Evolutionary conservation across 2,888 invertebrate genomes (phyloP).

Genomic region (Strigamia crassipes): DNA sequence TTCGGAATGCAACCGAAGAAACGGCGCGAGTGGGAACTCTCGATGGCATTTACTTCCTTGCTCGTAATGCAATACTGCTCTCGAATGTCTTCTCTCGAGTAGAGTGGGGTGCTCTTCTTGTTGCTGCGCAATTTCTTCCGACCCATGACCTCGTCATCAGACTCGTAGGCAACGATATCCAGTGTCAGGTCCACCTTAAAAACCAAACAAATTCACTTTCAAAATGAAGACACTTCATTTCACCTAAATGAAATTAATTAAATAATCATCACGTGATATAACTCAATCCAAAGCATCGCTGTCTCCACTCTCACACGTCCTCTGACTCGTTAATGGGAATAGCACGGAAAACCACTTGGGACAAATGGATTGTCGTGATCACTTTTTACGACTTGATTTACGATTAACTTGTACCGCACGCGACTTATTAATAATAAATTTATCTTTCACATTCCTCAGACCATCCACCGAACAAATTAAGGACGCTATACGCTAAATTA

Average conservation of each 20-base stretch:
- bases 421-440: constrained; percentile 19
- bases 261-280: background rate
- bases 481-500: background rate
- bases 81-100: constrained; percentile 86
- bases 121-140: constrained; percentile 60
- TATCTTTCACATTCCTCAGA: background rate
- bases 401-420: constrained; percentile 27
- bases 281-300: background rate
- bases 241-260: background rate
- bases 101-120: constrained; percentile 63
- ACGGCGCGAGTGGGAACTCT: constrained; percentile 64
- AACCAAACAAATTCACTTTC: background rate
- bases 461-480: background rate
- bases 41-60: constrained; percentile 79
- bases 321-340: background rate
- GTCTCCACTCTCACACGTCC: background rate
- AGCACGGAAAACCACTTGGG: constrained; percentile 25
- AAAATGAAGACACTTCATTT: background rate
- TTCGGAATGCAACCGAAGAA: constrained; percentile 76
- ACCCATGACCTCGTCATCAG: constrained; percentile 76
- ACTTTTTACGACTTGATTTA: constrained; percentile 37
- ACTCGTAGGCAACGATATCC: constrained; percentile 73
- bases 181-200: constrained; percentile 72
- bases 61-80: constrained; percentile 94
- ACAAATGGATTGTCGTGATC: constrained; percentile 33